Conservation (phyloP, 2,113 vertebrate genomes). For the Podarcis raffonei region DNA sequence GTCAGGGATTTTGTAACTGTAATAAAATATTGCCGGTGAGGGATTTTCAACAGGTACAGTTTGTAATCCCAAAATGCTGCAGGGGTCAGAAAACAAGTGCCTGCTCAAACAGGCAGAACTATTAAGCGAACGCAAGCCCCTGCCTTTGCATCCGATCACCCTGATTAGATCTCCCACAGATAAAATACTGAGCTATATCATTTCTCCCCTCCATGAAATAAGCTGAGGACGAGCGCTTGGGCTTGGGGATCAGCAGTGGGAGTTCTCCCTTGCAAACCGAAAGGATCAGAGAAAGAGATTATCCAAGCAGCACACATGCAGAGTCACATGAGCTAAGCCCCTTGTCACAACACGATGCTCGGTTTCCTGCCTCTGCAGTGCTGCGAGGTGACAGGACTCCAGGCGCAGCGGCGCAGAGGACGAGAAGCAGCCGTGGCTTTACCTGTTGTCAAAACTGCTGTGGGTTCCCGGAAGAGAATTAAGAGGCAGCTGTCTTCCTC, state of each 20-base stretch:
- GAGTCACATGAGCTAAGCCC: background rate
- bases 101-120: background rate
- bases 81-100: background rate
- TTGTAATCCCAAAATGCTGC: background rate
- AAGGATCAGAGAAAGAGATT: background rate
- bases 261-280: background rate
- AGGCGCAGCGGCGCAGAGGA: background rate
- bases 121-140: no score
- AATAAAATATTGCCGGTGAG: background rate
- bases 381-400: background rate
- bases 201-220: background rate
- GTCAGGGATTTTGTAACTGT: background rate
- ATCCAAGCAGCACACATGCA: background rate
- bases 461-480: background rate
- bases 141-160: background rate
- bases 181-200: background rate
- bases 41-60: background rate
- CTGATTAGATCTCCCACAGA: background rate
- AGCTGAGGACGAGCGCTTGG: background rate
- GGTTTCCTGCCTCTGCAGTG: background rate
- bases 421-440: background rate
- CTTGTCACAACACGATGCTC: background rate
- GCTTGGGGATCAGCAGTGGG: background rate
- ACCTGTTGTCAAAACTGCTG: background rate
- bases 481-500: background rate